phyloP scores from a whole-genome alignment of 2,113 vertebrate species.

The Channa maculata region DNA sequence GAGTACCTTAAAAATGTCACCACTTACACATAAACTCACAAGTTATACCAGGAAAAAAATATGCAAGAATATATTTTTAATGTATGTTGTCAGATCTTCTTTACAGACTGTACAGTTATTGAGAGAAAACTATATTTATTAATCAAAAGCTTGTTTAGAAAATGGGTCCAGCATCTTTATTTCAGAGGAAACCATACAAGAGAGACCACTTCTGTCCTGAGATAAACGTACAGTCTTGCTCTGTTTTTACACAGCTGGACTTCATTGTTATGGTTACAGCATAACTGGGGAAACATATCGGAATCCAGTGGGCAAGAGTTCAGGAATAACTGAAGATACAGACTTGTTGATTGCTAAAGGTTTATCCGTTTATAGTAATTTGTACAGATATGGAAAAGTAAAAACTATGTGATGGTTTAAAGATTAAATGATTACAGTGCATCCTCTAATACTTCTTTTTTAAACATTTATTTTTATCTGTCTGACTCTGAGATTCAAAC shows the following conservation, averaged over 20 bases:
- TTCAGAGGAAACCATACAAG: background rate
- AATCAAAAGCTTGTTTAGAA: background rate
- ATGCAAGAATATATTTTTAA: no score
- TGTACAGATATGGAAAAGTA: background rate
- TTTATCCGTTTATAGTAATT: no score
- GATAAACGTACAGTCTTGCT: background rate
- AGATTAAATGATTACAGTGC: background rate
- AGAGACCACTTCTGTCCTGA: background rate
- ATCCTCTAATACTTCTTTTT: background rate
- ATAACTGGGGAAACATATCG: background rate
- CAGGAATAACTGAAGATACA: conserved; percentile 2
- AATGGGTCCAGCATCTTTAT: background rate
- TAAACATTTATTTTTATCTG: background rate
- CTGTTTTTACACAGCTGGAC: background rate
- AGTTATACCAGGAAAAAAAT: no score
- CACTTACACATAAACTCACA: no score
- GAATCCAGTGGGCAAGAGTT: background rate
- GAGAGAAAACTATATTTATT: conserved; percentile 12
- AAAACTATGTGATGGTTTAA: background rate
- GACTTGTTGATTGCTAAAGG: conserved; percentile 3
- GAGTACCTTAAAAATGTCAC: no score
- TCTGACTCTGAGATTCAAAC: background rate
- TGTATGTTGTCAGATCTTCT: no score
- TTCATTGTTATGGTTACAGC: conserved; percentile 11
- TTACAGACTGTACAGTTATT: no score